Evolutionary conservation across 2,113 vertebrate genomes (phyloP).

Genomic region (Grantiella picta): DNA sequence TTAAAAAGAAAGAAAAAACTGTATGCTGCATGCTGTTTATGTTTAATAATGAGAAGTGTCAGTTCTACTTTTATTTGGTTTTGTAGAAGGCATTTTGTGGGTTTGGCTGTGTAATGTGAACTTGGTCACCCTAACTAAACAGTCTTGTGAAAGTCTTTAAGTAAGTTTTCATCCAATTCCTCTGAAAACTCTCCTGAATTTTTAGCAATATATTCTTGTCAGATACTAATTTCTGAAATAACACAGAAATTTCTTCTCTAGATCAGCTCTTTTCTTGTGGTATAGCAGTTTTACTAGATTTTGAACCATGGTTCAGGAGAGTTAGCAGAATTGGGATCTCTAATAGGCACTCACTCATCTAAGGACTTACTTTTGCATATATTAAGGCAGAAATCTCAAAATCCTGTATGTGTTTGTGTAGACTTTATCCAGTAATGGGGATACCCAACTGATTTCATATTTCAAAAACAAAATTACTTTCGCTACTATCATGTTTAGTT

Average conservation of each 20-base stretch:
- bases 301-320: fast-evolving
- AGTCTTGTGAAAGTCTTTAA: background rate
- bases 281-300: background rate
- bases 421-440: background rate
- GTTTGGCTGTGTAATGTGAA: background rate
- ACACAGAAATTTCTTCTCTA: background rate
- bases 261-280: background rate
- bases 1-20: background rate
- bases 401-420: background rate
- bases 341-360: background rate
- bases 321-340: background rate
- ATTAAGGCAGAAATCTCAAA: background rate
- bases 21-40: background rate
- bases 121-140: background rate
- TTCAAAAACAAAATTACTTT: background rate
- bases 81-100: background rate
- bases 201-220: background rate
- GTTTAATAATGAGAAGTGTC: background rate
- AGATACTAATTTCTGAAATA: background rate
- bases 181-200: background rate
- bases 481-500: background rate
- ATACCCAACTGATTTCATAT: background rate
- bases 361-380: background rate
- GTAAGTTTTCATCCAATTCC: background rate
- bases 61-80: background rate